Base-by-base conservation (phyloP, 2,113 vertebrate genomes). In the Lepus timidus region DNA sequence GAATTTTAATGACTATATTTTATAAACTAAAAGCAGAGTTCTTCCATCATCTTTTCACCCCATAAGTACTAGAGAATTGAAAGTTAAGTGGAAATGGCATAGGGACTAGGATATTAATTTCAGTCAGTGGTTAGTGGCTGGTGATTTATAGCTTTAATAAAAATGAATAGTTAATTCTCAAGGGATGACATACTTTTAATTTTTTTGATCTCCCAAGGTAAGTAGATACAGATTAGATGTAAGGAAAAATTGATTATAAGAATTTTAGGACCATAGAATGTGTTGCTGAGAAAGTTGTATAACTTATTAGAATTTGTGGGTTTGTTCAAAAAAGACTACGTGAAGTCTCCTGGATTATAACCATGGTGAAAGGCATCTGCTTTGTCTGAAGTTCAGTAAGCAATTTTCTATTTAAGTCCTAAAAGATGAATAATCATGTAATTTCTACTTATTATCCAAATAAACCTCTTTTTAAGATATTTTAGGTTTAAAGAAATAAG, bases 61-160 rank as follows among this genome's bases (percentile, higher is more conserved):
- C 10, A 1, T 62, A 80, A 80, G 33, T 83, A 71, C 67, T 52
- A 12, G 70, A 94, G 88, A 94, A 80, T 73, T 95, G 76, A 67
- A 95, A 95, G 33, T 73, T 93, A 95, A 96, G 39, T 90, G 65
- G 81, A 90, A 95, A 95, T 55, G 93, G 44, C 82, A 84, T 62
- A 95, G 44, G 74, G 92, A 79, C 82, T 65, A 44, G 67, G 83
- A 70, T 94, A 94, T 96, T 96, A 95, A 95, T 97, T 97, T 96
- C 85, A 91, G 65, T 96, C 88, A 95, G 92, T 71, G 71, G 82
- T 88, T 95, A 74, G 82, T 94, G 55, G 68, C 65, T 65, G 36
- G n/a, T 97, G 95, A 97, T 95, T 96, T 96, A 96, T 95, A 95
- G 88, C 79, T 96, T 97, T 94, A 97, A 95, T 97, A 95, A 95